Evolutionary conservation across 2,888 invertebrate species (phyloP).

Genomic region (Andrena hattorfiana): DNA sequence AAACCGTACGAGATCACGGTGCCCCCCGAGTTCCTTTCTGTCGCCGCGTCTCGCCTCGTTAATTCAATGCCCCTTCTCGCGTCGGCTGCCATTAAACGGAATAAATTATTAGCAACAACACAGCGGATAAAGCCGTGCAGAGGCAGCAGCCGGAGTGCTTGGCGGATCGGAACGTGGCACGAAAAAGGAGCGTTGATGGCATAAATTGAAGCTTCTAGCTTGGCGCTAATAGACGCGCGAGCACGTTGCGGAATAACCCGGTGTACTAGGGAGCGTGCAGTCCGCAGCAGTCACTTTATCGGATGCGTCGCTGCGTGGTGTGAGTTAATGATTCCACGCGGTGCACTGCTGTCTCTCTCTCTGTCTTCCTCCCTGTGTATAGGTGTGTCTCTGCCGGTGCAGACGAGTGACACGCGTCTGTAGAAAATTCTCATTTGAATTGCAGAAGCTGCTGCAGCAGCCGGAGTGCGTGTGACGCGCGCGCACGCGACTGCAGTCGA

Average conservation of each 20-base stretch:
- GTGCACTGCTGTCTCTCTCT: neutral
- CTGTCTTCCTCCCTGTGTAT: neutral
- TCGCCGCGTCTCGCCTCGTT: constrained; percentile 28
- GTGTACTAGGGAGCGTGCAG: constrained; percentile 4
- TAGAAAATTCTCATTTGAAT: constrained; percentile 73
- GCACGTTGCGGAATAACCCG: constrained; percentile 58
- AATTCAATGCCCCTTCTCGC: constrained; percentile 6
- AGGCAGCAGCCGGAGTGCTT: neutral
- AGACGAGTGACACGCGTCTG: constrained; percentile 48
- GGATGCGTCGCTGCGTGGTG: constrained; percentile 38
- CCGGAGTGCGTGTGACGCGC: constrained; percentile 19
- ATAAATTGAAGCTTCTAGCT: constrained; percentile 62
- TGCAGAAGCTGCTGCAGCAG: constrained; percentile 63
- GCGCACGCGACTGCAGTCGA: constrained; percentile 39
- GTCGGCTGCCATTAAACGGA: constrained; percentile 29
- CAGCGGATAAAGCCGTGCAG: constrained; percentile 11
- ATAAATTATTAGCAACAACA: constrained; percentile 45
- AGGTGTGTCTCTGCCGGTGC: neutral
- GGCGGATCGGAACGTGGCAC: constrained; percentile 26
- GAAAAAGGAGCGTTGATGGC: constrained; percentile 65
- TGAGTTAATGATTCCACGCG: constrained; percentile 62
- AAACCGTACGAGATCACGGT: neutral
- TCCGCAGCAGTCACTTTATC: constrained; percentile 57
- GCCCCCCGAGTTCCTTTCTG: constrained; percentile 13
- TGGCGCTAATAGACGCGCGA: constrained; percentile 47